phyloP scores from a whole-genome alignment of 2,797 vertebrate genomes.

The Dicrostonyx torquatus region DNA sequence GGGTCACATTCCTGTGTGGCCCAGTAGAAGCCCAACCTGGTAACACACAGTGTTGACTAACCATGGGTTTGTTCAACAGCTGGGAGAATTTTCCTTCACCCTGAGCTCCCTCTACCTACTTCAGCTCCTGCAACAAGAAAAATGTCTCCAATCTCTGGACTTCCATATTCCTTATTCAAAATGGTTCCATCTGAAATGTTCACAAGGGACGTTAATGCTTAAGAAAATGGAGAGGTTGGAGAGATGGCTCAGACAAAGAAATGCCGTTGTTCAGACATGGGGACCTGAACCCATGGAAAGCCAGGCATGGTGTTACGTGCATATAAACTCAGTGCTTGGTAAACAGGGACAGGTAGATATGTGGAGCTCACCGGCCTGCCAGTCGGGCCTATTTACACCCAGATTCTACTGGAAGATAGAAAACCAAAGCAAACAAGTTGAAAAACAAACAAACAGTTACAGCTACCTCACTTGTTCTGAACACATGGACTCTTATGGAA shows the following conservation, averaged over 20 bases:
- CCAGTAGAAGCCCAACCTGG: rapidly evolving
- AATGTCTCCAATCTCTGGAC: not conserved
- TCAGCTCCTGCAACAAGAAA: not conserved
- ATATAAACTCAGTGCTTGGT: not conserved
- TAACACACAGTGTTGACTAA: rapidly evolving
- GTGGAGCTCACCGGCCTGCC: not conserved
- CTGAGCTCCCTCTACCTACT: not conserved
- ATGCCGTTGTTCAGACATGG: too few species aligned
- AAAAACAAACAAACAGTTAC: not conserved
- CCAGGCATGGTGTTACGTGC: too few species aligned
- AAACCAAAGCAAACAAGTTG: not conserved
- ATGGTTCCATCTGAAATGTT: not conserved
- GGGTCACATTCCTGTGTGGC: not conserved
- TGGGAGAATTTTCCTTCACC: not conserved
- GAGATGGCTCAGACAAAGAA: not conserved
- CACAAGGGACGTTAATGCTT: not conserved
- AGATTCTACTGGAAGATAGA: not conserved
- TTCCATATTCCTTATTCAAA: not conserved
- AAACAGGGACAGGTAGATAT: too few species aligned
- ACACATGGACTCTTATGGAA: not conserved
- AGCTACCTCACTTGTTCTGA: not conserved
- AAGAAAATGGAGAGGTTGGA: not conserved
- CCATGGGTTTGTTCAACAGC: rapidly evolving
- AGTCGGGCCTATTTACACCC: not conserved
- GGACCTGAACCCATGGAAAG: too few species aligned